Conservation (phyloP, 2,888 invertebrate species). For the Drosophila prostipennis region DNA sequence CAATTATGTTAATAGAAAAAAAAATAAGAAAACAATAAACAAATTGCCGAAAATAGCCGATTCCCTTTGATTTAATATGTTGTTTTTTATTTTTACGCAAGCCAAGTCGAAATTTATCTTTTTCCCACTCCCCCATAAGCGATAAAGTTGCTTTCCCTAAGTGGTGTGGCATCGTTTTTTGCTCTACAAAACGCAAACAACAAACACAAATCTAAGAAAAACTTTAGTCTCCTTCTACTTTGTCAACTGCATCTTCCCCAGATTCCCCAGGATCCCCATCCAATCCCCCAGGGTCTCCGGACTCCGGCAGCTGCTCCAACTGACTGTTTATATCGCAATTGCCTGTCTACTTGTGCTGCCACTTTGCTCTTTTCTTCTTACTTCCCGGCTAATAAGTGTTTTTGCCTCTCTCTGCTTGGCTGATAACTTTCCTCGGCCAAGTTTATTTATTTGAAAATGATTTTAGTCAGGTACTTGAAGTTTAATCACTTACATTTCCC, state of each 20-base stretch:
- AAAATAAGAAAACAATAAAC: constrained; percentile 51
- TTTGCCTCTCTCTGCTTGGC: constrained; percentile 13
- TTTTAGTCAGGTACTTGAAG: constrained; percentile 66
- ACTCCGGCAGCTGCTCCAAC: constrained; percentile 41
- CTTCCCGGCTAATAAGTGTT: constrained; percentile 60
- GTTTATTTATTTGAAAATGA: constrained; percentile 70
- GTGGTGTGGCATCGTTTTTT: constrained; percentile 60
- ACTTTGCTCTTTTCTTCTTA: constrained; percentile 30
- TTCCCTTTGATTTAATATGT: constrained; percentile 46
- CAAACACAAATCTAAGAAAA: constrained; percentile 66
- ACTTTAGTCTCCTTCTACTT: constrained; percentile 56
- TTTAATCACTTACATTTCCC: constrained; percentile 70
- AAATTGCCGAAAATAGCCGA: constrained; percentile 33
- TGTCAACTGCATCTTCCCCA: constrained; percentile 54
- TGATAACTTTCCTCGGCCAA: constrained; percentile 22
- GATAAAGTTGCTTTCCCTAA: constrained; percentile 66
- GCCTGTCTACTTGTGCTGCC: constrained; percentile 50
- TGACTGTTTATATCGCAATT: constrained; percentile 69
- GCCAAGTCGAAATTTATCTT: constrained; percentile 42
- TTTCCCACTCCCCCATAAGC: constrained; percentile 36
- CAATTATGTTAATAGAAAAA: constrained; percentile 73
- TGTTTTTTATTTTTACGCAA: neutral
- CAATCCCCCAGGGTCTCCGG: constrained; percentile 10
- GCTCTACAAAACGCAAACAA: constrained; percentile 53
- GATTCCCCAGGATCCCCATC: neutral